These are phyloP conservation scores for Rhinogobio ventralis DNA, from an alignment of 2,797 vertebrate species.

Conservation along the genomic window DNA sequence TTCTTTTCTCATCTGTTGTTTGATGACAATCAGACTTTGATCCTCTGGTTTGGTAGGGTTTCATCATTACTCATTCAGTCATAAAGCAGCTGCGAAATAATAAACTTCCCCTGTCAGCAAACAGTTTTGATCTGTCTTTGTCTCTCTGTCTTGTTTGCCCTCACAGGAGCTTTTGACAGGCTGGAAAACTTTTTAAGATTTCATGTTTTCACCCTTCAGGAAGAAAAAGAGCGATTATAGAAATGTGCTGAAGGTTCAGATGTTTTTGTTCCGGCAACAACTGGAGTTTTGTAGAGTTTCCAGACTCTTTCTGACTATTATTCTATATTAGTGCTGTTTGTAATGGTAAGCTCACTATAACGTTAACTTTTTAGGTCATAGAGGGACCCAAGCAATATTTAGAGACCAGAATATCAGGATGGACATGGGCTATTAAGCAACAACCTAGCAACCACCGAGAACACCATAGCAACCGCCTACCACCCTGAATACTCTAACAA, in stretches of 20 bases:
- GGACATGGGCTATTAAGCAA: background rate
- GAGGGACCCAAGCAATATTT: background rate
- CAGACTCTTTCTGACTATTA: background rate
- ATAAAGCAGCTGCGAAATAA: background rate
- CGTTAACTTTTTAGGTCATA: background rate
- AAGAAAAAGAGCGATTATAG: background rate
- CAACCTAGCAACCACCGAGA: background rate
- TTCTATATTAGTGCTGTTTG: background rate
- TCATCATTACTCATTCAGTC: background rate
- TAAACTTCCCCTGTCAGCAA: background rate
- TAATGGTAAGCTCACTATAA: background rate
- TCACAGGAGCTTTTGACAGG: background rate
- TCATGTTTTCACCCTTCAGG: background rate
- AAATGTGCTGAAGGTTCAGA: conserved; percentile 14
- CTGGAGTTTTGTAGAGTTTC: background rate
- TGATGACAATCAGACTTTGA: conserved; percentile 5
- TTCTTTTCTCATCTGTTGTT: background rate
- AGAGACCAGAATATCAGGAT: background rate
- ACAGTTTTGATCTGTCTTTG: background rate
- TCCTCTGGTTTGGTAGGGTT: background rate
- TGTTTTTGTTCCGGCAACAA: background rate
- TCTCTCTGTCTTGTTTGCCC: background rate
- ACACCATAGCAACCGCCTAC: background rate
- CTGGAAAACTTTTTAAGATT: background rate
- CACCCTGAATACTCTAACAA: background rate